Percentiles rank a stretch among this genome's conserved stretches.
These are phyloP conservation scores for Poeciliopsis retropinna DNA, from an alignment of 2,113 vertebrate genomes.

Conservation along the genomic window DNA sequence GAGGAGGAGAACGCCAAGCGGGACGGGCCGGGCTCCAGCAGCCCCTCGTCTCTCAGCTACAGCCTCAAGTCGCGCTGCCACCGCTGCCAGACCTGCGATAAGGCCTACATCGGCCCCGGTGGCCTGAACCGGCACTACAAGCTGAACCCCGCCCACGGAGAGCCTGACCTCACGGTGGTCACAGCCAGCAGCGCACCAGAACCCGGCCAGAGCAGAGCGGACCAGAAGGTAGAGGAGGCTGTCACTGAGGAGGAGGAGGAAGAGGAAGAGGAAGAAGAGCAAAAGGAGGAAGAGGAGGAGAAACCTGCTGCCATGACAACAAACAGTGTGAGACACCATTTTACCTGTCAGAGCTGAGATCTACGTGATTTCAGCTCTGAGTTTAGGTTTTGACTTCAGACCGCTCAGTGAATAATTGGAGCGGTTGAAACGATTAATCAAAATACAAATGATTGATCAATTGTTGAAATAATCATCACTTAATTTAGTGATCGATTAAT, in stretches of 20 bases:
- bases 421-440: too few species aligned
- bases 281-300: constrained; percentile 24
- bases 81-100: constrained; percentile 90
- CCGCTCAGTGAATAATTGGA: too few species aligned
- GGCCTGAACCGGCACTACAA: constrained; percentile 92
- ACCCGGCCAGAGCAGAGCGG: not conserved
- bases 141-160: constrained; percentile 88
- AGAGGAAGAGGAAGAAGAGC: constrained; percentile 18
- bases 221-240: constrained; percentile 35
- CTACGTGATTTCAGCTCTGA: too few species aligned
- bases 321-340: constrained; percentile 38
- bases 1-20: constrained; percentile 81
- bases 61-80: constrained; percentile 86
- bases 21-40: not conserved
- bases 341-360: constrained; percentile 10
- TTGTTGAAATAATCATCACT: too few species aligned
- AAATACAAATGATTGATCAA: too few species aligned
- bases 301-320: constrained; percentile 20
- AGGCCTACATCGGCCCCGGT: constrained; percentile 93
- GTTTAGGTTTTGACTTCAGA: too few species aligned
- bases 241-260: constrained; percentile 6
- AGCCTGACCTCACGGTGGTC: constrained; percentile 51
- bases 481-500: too few species aligned
- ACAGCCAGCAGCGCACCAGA: not conserved
- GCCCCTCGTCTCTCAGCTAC: constrained; percentile 59